phyloP scores from a whole-genome alignment of 2,888 invertebrate species.

The Lasioglossum malachurum region DNA sequence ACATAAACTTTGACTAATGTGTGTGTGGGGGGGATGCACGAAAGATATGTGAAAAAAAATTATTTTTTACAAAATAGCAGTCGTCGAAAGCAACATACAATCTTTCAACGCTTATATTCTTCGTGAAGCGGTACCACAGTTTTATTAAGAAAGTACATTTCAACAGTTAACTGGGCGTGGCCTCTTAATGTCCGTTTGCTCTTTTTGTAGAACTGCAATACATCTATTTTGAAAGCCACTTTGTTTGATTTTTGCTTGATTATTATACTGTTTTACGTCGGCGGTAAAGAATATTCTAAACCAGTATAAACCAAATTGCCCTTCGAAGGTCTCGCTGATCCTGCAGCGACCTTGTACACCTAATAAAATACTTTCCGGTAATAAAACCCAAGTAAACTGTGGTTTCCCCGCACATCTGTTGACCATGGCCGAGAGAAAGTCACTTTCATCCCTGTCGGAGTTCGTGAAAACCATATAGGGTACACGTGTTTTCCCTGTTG shows the following conservation, averaged over 20 bases:
- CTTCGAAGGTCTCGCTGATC: not conserved
- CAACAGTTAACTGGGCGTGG: not conserved
- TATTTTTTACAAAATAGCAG: not conserved
- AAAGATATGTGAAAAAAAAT: not conserved
- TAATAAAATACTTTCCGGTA: not conserved
- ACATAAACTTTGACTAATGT: not conserved
- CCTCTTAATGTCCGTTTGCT: not conserved
- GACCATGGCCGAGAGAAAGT: slow-evolving; percentile 11
- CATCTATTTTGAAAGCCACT: not conserved
- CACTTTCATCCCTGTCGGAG: slow-evolving; percentile 17
- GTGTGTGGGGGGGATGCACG: too few relatives aligned
- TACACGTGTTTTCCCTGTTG: not conserved
- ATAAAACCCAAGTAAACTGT: not conserved
- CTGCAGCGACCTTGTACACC: not conserved
- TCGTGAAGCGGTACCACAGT: not conserved
- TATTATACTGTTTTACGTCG: not conserved
- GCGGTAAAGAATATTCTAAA: not conserved
- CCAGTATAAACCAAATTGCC: not conserved
- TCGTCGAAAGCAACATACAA: too few relatives aligned
- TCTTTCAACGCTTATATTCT: not conserved
- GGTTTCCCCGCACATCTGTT: slow-evolving; percentile 7
- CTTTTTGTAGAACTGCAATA: not conserved
- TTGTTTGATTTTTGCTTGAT: not conserved
- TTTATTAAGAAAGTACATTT: not conserved
- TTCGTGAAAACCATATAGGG: not conserved